These are phyloP conservation scores for Tamandua tetradactyla DNA, from an alignment of 2,797 vertebrate species.

Conservation along the genomic window DNA sequence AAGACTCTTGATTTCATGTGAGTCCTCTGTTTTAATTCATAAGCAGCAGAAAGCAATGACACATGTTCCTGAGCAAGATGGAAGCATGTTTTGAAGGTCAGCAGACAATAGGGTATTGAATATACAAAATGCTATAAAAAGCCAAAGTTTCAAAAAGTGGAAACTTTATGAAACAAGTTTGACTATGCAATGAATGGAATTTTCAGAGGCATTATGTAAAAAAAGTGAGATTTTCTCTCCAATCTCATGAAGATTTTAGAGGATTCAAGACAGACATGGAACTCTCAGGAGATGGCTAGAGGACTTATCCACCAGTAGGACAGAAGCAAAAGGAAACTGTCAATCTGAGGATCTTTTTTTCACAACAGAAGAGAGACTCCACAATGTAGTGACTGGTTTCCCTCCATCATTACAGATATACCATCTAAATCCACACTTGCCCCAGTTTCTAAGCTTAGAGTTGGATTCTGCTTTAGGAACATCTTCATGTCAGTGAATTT, in stretches of 20 bases:
- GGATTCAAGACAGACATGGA: neutral
- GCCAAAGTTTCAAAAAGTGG: neutral
- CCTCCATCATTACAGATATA: fast-evolving
- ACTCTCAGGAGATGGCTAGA: neutral
- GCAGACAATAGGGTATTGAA: neutral
- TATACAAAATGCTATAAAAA: neutral
- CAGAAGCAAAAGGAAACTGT: fast-evolving
- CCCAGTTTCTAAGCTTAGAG: neutral
- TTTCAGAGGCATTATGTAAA: neutral
- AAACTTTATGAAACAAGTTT: neutral
- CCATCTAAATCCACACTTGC: neutral
- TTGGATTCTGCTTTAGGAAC: neutral
- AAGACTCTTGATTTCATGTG: neutral
- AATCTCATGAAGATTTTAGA: neutral
- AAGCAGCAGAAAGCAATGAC: no score
- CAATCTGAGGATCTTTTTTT: neutral
- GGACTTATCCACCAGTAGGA: fast-evolving
- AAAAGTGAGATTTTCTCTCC: neutral
- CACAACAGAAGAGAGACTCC: neutral
- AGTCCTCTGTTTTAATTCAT: no score
- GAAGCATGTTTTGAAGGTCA: neutral
- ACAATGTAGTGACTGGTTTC: fast-evolving
- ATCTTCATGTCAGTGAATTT: fast-evolving
- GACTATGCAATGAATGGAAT: neutral
- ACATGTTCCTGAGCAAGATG: neutral